Conservation (phyloP, 2,888 invertebrate species). For the Drosophila picticornis region DNA sequence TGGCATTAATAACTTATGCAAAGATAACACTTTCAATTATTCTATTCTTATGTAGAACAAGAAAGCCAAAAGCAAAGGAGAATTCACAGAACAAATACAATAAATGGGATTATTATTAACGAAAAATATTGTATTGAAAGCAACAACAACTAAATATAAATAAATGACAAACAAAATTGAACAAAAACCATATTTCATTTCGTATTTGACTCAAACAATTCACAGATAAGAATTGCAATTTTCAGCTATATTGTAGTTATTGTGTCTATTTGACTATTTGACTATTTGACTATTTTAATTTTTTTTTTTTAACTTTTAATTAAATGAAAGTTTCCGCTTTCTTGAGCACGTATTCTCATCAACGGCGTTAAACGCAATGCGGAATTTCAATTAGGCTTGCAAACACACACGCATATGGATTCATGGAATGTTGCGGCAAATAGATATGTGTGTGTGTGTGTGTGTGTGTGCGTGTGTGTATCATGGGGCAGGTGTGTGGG, state of each 20-base stretch:
- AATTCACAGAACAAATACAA: slow-evolving; percentile 43
- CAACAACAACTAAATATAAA: slow-evolving; percentile 53
- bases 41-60: slow-evolving; percentile 37
- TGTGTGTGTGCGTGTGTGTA: neutral
- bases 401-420: slow-evolving; percentile 24
- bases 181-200: neutral
- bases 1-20: slow-evolving; percentile 9
- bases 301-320: slow-evolving; percentile 65
- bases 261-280: neutral
- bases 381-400: slow-evolving; percentile 78
- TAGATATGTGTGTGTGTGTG: neutral
- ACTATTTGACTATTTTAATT: neutral
- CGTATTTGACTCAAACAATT: neutral
- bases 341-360: slow-evolving; percentile 77
- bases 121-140: slow-evolving; percentile 54
- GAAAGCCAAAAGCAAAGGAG: slow-evolving; percentile 37
- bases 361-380: slow-evolving; percentile 74
- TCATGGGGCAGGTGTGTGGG: neutral
- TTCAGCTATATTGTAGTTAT: slow-evolving; percentile 17
- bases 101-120: slow-evolving; percentile 55
- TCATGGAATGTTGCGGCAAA: slow-evolving; percentile 12
- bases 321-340: slow-evolving; percentile 76
- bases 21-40: slow-evolving; percentile 25
- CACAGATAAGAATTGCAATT: neutral
- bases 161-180: slow-evolving; percentile 43